Evolutionary conservation across 2,797 vertebrate species (phyloP), one percentile per base, ranked within the genome.

Genomic region (Calcarius lapponicus): DNA sequence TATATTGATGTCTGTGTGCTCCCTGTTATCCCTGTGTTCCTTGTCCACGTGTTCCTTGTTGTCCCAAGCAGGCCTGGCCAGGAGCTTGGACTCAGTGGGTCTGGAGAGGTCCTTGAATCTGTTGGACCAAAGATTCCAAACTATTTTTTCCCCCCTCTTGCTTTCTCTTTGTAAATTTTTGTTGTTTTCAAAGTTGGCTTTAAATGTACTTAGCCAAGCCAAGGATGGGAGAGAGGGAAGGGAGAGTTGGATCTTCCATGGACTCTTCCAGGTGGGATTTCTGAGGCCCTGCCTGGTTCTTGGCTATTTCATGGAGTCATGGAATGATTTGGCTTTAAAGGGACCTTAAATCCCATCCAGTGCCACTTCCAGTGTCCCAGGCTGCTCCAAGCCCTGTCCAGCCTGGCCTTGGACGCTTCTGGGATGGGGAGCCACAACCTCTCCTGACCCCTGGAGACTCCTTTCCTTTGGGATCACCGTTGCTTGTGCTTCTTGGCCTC

Each of bases 41-140:
- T 13, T n/a, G 3, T 34, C 48, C 47, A 5, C 0, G 20, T 20
- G 12, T 45, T 43, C 51, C n/a, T 13, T 7, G n/a, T 3, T 38
- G 28, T 40, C 40, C 48, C 0, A 0, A 29, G 53, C 34, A 40
- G n/a, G 40, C 50, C 57, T 19, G 71, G 29, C n/a, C 0, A 0
- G 60, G 29, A 66, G 21, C 38, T 87, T 5, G 1, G 38, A 2
- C 24, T 22, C 58, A 3, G 14, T 69, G 81, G 57, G 22, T 45
- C 47, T 26, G 60, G 31, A 53, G 38, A 43, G 13, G 10, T 40
- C 10, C 0, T 11, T 45, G 6, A 15, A 8, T 47, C 13, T 56
- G 31, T 34, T 83, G 48, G 31, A 38, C 19, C 19, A 28, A 8
- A 24, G 5, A 34, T 42, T 45, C 48, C 16, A 28, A 24, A 16